phyloP scores from a whole-genome alignment of 2,888 invertebrate species.

The Melieria picta region DNA sequence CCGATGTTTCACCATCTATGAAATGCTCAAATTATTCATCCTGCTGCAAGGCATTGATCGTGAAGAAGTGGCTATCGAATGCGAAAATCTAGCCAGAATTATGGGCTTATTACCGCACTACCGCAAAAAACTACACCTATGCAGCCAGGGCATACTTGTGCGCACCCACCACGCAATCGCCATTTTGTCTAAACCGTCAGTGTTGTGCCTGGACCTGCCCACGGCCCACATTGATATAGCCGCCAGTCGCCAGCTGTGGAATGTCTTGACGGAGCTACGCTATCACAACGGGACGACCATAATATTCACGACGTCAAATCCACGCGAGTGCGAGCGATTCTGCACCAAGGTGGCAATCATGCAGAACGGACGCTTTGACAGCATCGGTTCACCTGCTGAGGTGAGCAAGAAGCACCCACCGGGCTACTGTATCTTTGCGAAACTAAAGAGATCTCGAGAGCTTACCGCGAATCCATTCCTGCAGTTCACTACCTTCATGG shows the following conservation, averaged over 20 bases:
- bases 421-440: conserved; percentile 14
- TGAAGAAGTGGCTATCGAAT: background rate
- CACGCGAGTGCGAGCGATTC: conserved; percentile 4
- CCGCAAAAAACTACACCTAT: background rate
- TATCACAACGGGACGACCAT: conserved; percentile 3
- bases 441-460: conserved; percentile 7
- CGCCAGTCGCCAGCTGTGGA: conserved; percentile 18
- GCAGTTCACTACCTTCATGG: conserved; percentile 22
- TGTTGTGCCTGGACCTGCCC: conserved; percentile 7
- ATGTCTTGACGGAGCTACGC: background rate
- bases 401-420: background rate
- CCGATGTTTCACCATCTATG: background rate
- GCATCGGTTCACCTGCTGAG: conserved; percentile 2
- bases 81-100: conserved; percentile 6
- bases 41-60: conserved; percentile 12
- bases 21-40: conserved; percentile 16
- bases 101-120: conserved; percentile 15
- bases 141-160: conserved; percentile 13
- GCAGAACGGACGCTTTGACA: conserved; percentile 8
- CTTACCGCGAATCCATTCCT: conserved; percentile 3
- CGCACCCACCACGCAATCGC: conserved; percentile 12
- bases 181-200: conserved; percentile 6
- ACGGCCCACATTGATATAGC: conserved; percentile 7
- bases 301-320: conserved; percentile 7
- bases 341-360: conserved; percentile 16